phyloP scores from a whole-genome alignment of 2,888 invertebrate genomes.

The Pinctada fucata region DNA sequence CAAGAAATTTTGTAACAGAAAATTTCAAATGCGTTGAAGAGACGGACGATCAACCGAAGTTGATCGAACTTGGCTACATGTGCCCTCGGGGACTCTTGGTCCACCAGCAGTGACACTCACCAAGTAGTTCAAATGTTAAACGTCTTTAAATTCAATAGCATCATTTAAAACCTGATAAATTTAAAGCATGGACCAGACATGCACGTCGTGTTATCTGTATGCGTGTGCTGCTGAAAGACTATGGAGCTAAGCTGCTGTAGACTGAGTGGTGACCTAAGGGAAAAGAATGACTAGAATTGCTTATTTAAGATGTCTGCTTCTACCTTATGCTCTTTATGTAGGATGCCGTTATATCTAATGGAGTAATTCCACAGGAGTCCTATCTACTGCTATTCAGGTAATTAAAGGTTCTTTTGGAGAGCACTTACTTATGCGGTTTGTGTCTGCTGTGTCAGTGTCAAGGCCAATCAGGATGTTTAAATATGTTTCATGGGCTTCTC shows the following conservation, averaged over 20 bases:
- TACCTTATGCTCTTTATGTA: not conserved
- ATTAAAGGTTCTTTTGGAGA: not conserved
- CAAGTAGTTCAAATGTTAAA: too few relatives aligned
- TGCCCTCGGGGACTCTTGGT: too few relatives aligned
- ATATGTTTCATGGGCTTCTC: not conserved
- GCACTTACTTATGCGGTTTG: not conserved
- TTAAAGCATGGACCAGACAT: not conserved
- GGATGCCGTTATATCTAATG: not conserved
- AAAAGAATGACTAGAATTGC: not conserved
- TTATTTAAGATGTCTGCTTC: not conserved
- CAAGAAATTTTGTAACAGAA: too few relatives aligned
- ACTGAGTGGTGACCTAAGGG: not conserved
- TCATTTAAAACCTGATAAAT: too few relatives aligned
- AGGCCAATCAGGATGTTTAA: not conserved
- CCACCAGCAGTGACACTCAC: too few relatives aligned
- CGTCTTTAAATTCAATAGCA: too few relatives aligned
- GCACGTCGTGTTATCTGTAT: not conserved
- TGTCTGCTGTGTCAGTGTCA: not conserved
- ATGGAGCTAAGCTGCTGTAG: not conserved
- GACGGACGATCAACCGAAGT: too few relatives aligned
- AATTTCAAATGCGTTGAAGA: too few relatives aligned
- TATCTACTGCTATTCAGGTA: not conserved
- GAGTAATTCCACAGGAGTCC: not conserved
- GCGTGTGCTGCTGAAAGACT: not conserved
- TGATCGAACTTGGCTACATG: too few relatives aligned